phyloP scores from a whole-genome alignment of 2,797 vertebrate genomes.

The Sebastes cheni region DNA sequence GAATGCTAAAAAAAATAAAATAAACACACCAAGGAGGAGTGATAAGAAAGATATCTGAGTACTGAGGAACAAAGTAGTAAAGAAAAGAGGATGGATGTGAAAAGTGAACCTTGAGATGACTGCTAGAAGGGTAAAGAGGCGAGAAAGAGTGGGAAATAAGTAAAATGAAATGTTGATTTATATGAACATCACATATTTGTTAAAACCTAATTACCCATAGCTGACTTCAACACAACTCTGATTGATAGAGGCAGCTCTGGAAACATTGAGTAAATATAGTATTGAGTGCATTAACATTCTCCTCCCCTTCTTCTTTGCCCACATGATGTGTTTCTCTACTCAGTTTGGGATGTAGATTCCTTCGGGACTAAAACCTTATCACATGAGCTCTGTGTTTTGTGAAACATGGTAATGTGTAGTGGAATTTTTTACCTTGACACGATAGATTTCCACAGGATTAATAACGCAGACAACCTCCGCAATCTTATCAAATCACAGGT shows the following conservation, averaged over 20 bases:
- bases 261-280: not conserved
- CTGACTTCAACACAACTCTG: not conserved
- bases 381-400: not conserved
- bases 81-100: not conserved
- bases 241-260: not conserved
- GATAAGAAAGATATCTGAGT: too few relatives aligned
- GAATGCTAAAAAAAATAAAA: too few relatives aligned
- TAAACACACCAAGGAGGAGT: too few relatives aligned
- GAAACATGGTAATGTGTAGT: not conserved
- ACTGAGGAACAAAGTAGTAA: not conserved
- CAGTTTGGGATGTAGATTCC: not conserved
- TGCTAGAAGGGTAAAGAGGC: not conserved
- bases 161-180: not conserved
- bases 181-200: not conserved
- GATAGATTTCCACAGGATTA: conserved; percentile 32
- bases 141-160: not conserved
- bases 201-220: not conserved
- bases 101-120: not conserved
- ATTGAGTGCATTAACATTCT: not conserved
- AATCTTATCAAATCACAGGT: conserved; percentile 30
- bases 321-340: not conserved
- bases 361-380: not conserved
- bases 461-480: conserved; percentile 21
- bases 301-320: not conserved
- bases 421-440: not conserved